Evolutionary conservation across 1,140 invertebrate species (phyloP).

Genomic region (Heliothis subflexa): DNA sequence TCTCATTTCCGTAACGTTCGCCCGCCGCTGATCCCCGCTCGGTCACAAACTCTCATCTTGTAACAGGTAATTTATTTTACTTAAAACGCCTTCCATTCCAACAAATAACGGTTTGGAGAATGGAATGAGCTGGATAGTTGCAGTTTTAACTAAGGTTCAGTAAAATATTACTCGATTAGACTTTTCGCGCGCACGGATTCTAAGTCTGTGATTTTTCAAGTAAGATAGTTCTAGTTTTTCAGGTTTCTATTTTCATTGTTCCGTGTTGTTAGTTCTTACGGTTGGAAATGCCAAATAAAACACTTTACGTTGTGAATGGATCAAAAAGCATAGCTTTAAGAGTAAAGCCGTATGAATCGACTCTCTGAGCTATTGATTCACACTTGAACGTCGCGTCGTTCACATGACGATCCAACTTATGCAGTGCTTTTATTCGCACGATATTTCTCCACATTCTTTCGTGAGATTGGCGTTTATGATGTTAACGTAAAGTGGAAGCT

Average conservation of each 20-base stretch:
- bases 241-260: slow-evolving; percentile 2
- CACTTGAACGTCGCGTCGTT: slow-evolving; percentile 19
- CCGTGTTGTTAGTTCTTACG: background rate
- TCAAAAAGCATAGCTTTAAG: slow-evolving; percentile 17
- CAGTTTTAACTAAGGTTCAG: slow-evolving; percentile 45
- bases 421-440: background rate
- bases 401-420: slow-evolving; percentile 20
- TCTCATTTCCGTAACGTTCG: slow-evolving; percentile 65
- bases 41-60: slow-evolving; percentile 61
- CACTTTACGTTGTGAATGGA: slow-evolving; percentile 13
- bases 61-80: slow-evolving; percentile 68
- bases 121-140: slow-evolving; percentile 46
- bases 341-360: slow-evolving; percentile 31
- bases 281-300: slow-evolving; percentile 3
- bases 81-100: slow-evolving; percentile 57
- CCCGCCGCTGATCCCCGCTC: slow-evolving; percentile 50
- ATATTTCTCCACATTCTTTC: background rate
- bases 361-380: slow-evolving; percentile 24
- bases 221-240: slow-evolving; percentile 3
- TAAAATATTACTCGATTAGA: slow-evolving; percentile 45
- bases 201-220: slow-evolving; percentile 17
- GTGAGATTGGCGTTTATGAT: background rate
- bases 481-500: background rate
- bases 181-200: slow-evolving; percentile 25
- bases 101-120: slow-evolving; percentile 56